phyloP scores from a whole-genome alignment of 2,797 vertebrate species.

The Eulemur coronatus region DNA sequence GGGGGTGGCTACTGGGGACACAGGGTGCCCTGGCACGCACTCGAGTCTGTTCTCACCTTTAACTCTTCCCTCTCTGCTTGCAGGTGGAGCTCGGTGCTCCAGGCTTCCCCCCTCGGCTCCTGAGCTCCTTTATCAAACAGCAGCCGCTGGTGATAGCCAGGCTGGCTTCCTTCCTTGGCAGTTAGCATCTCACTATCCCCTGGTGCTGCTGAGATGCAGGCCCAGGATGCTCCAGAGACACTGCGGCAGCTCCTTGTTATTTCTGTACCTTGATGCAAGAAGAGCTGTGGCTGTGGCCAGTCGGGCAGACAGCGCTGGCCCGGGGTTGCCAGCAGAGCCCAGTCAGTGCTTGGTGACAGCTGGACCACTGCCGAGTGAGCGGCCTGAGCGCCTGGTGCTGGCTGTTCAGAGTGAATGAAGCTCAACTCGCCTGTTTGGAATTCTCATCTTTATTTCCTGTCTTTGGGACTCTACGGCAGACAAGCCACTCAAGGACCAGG shows the following conservation, averaged over 20 bases:
- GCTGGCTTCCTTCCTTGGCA: slow-evolving; percentile 89
- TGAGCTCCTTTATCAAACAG: slow-evolving; percentile 87
- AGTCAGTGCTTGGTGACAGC: background rate
- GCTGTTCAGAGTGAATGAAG: background rate
- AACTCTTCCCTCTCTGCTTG: slow-evolving; percentile 47
- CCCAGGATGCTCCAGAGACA: background rate
- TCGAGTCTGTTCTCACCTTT: background rate
- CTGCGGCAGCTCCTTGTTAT: background rate
- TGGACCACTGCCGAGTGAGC: background rate
- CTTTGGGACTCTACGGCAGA: background rate
- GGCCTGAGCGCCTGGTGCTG: background rate
- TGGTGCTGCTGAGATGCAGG: slow-evolving; percentile 7
- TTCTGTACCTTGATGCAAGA: background rate
- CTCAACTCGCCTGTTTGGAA: background rate
- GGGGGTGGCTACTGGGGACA: background rate
- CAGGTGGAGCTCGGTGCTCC: slow-evolving; percentile 95
- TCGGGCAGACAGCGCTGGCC: background rate
- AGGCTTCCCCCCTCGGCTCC: slow-evolving; percentile 88
- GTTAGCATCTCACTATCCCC: slow-evolving; percentile 69
- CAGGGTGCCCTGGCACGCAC: background rate
- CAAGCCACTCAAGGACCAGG: background rate
- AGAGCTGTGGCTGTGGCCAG: background rate
- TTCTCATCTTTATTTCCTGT: background rate
- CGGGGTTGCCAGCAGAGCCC: background rate
- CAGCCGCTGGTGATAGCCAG: slow-evolving; percentile 93